phyloP scores from a whole-genome alignment of 1,140 invertebrate genomes.

The Cydia strobilella region DNA sequence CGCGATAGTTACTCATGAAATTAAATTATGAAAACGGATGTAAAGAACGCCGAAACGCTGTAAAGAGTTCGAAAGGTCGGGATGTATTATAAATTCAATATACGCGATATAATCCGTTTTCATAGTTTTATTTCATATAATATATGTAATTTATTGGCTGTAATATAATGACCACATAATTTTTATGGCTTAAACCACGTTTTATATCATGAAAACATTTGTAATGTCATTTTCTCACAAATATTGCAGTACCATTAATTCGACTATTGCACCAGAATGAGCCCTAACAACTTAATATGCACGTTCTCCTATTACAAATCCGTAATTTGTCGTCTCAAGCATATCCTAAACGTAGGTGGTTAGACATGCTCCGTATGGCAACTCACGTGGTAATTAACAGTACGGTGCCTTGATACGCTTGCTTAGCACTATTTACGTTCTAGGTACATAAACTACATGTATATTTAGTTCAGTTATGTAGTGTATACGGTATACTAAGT shows the following conservation, averaged over 20 bases:
- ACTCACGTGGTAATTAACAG: not conserved
- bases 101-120: no score
- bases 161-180: no score
- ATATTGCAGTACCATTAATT: not conserved
- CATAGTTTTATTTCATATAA: no score
- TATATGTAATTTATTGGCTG: no score
- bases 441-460: not conserved
- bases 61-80: no score
- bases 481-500: not conserved
- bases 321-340: conserved; percentile 26
- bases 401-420: conserved; percentile 6
- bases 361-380: conserved; percentile 26
- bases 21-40: no score
- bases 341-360: conserved; percentile 7
- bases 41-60: no score
- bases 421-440: not conserved
- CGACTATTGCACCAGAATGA: not conserved
- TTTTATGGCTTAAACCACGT: no score
- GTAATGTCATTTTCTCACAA: not conserved
- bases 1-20: no score
- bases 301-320: not conserved
- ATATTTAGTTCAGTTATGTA: not conserved
- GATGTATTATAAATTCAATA: no score
- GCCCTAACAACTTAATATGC: conserved; percentile 2
- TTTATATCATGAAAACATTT: not conserved